phyloP scores from a whole-genome alignment of 2,888 invertebrate genomes.

The Drosophila algonquin region DNA sequence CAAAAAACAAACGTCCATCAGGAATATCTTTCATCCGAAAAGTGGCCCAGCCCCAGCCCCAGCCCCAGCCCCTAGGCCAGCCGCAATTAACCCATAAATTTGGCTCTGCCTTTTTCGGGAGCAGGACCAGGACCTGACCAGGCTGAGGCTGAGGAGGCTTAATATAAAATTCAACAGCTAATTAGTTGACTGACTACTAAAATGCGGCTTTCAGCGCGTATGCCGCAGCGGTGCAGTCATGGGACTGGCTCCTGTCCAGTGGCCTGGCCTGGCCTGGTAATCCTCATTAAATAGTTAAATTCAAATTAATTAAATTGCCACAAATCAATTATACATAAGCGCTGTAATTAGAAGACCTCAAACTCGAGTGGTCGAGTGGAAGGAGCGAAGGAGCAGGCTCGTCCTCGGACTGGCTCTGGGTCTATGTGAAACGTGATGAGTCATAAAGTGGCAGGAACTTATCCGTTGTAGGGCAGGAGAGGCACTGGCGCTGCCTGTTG shows the following conservation, averaged over 20 bases:
- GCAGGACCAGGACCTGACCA: not conserved
- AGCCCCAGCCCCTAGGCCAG: not conserved
- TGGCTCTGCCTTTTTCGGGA: not conserved
- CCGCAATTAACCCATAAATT: constrained; percentile 27
- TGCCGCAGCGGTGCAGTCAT: constrained; percentile 29
- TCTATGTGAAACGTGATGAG: constrained; percentile 33
- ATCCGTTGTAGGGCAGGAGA: not conserved
- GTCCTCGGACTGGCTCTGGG: not conserved
- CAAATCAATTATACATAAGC: constrained; percentile 80
- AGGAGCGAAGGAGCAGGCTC: constrained; percentile 3
- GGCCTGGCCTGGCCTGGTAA: constrained; percentile 52
- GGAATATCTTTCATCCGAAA: not conserved
- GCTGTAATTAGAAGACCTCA: constrained; percentile 79
- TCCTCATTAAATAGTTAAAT: constrained; percentile 81
- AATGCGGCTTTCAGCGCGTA: constrained; percentile 71
- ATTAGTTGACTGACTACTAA: constrained; percentile 69
- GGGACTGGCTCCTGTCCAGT: constrained; percentile 18
- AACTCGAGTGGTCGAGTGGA: constrained; percentile 1
- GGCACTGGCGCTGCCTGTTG: constrained; percentile 66
- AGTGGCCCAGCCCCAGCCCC: not conserved
- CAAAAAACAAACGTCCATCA: not conserved
- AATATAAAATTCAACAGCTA: constrained; percentile 80
- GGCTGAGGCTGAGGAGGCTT: constrained; percentile 48
- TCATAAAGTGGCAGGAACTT: constrained; percentile 35
- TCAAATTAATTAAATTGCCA: constrained; percentile 81